Conservation (phyloP, 2,888 invertebrate genomes). For the Teinopalpus imperialis region DNA sequence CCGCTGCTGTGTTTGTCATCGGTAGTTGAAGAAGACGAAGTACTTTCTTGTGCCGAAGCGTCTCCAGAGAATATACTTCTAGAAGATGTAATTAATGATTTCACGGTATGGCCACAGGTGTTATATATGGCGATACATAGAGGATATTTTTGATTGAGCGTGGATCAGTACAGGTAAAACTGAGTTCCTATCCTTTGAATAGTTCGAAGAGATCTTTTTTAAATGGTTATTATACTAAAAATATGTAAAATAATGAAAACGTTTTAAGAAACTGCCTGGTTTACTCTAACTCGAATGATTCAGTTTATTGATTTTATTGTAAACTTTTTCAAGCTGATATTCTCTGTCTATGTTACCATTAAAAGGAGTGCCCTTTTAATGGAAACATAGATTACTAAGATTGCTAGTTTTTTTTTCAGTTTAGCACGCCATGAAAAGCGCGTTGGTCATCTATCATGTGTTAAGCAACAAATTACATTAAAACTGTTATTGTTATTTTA, state of each 20-base stretch:
- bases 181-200: conserved; percentile 20
- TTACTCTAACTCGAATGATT: conserved; percentile 28
- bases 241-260: conserved; percentile 19
- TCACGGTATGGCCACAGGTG: conserved; percentile 21
- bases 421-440: conserved; percentile 22
- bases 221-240: conserved; percentile 25
- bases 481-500: no score
- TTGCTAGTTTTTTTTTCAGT: conserved; percentile 21
- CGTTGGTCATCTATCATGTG: background rate
- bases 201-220: conserved; percentile 25
- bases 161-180: conserved; percentile 15
- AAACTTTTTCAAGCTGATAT: conserved; percentile 26
- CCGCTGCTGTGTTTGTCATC: conserved; percentile 13
- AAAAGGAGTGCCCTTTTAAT: conserved; percentile 3
- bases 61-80: conserved; percentile 19
- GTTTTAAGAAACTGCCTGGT: conserved; percentile 29
- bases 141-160: conserved; percentile 17
- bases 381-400: conserved; percentile 7
- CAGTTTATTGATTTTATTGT: conserved; percentile 29
- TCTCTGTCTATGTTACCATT: no score
- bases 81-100: conserved; percentile 21
- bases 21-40: conserved; percentile 12
- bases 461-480: no score
- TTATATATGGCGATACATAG: conserved; percentile 20
- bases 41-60: conserved; percentile 7